phyloP scores from a whole-genome alignment of 2,797 vertebrate species.

The Glossophaga mutica region DNA sequence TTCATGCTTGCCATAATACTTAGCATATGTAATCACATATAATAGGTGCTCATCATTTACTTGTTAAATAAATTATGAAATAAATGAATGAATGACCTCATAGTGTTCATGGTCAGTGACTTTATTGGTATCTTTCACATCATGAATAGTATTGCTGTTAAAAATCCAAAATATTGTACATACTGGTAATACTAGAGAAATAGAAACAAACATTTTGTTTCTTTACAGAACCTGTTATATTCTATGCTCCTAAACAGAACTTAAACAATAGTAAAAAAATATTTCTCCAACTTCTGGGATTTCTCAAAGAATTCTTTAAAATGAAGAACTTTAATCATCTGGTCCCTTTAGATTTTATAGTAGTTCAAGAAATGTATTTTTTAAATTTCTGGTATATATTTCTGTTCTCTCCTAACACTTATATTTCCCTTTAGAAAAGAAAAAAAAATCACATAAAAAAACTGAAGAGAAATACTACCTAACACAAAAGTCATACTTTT shows the following conservation, averaged over 20 bases:
- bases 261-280: slow-evolving; percentile 37
- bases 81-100: neutral
- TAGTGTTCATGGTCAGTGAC: neutral
- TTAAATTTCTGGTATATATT: neutral
- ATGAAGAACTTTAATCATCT: slow-evolving; percentile 55
- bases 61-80: neutral
- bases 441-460: slow-evolving; percentile 27
- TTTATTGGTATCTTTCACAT: neutral
- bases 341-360: slow-evolving; percentile 34
- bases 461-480: slow-evolving; percentile 44
- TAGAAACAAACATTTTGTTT: slow-evolving; percentile 5
- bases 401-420: slow-evolving; percentile 17
- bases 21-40: neutral
- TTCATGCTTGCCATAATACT: neutral
- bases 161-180: neutral
- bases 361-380: slow-evolving; percentile 28
- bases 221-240: neutral
- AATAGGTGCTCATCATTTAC: neutral
- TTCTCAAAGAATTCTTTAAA: slow-evolving; percentile 50
- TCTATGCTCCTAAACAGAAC: slow-evolving; percentile 15
- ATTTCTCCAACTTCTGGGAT: neutral
- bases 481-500: slow-evolving; percentile 48
- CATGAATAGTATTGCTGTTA: slow-evolving; percentile 2
- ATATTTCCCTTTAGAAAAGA: slow-evolving; percentile 55
- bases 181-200: neutral